Conservation (phyloP, 2,113 vertebrate genomes). For the Anhinga rufa region DNA sequence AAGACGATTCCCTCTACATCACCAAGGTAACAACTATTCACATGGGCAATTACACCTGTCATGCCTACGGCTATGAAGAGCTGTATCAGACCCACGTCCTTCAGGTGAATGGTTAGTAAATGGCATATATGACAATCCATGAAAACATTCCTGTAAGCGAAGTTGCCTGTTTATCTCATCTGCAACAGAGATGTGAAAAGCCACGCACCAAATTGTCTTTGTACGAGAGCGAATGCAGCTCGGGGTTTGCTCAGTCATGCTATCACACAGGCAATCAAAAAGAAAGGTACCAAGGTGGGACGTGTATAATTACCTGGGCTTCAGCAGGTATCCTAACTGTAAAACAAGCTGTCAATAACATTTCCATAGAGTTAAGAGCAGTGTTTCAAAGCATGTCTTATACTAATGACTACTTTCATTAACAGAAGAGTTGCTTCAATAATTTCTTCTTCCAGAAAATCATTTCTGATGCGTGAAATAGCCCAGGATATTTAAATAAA, state of each 20-base stretch:
- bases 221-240: accelerated
- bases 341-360: background rate
- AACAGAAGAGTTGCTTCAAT: background rate
- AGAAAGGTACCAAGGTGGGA: background rate
- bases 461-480: background rate
- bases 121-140: constrained; percentile 69
- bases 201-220: background rate
- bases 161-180: background rate
- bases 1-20: constrained; percentile 94
- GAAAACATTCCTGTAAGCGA: background rate
- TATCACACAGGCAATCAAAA: background rate
- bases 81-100: constrained; percentile 95
- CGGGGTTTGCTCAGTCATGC: accelerated
- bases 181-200: background rate
- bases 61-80: constrained; percentile 91
- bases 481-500: background rate
- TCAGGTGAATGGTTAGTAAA: constrained; percentile 99
- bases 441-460: background rate
- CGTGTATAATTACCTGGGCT: background rate
- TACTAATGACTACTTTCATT: background rate
- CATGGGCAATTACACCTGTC: constrained; percentile 97
- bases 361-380: background rate
- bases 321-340: background rate
- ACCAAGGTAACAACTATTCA: constrained; percentile 97
- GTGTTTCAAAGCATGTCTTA: background rate